These are phyloP conservation scores for Boloria euphrosyne DNA, from an alignment of 2,888 invertebrate genomes.

Conservation along the genomic window DNA sequence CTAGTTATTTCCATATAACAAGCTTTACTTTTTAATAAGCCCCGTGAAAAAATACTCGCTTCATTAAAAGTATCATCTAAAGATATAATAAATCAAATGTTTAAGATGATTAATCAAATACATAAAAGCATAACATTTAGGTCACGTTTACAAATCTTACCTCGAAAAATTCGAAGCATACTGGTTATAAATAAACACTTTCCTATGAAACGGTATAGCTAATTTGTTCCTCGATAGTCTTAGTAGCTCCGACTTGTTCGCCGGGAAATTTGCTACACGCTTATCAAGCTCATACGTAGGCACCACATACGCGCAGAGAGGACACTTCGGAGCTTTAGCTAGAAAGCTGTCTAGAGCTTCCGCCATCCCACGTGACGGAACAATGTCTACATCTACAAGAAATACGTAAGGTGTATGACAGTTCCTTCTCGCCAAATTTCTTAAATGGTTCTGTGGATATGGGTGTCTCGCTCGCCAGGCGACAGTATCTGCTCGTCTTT, in stretches of 20 bases:
- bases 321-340: constrained; percentile 79
- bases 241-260: constrained; percentile 90
- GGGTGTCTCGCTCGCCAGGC: constrained; percentile 89
- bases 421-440: constrained; percentile 93
- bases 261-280: constrained; percentile 87
- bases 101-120: too few species aligned
- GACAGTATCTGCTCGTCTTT: constrained; percentile 83
- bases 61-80: too few species aligned
- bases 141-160: constrained; percentile 70
- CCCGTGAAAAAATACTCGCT: too few species aligned
- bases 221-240: constrained; percentile 89
- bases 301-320: constrained; percentile 92
- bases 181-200: constrained; percentile 96
- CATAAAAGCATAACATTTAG: neutral
- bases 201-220: constrained; percentile 94
- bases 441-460: constrained; percentile 94
- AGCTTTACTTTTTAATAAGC: too few species aligned
- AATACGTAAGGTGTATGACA: constrained; percentile 91
- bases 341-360: constrained; percentile 87
- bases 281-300: constrained; percentile 94
- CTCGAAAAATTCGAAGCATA: constrained; percentile 94
- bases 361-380: constrained; percentile 89
- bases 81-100: too few species aligned
- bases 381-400: constrained; percentile 93
- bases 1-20: too few species aligned